These are phyloP conservation scores for Ceratina japonica DNA, from an alignment of 1,140 invertebrate genomes.

Conservation along the genomic window DNA sequence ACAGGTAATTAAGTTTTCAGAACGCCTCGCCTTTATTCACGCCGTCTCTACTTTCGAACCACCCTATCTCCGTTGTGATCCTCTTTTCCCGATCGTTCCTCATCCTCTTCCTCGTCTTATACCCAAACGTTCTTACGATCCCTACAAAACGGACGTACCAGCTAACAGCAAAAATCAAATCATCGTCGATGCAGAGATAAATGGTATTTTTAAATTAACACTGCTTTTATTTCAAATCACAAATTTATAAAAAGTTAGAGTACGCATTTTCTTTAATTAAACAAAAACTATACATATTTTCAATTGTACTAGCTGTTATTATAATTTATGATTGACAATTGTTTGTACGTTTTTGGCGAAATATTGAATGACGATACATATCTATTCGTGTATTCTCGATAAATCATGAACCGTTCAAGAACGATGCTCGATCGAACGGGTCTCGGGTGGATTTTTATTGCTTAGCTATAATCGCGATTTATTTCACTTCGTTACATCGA, in stretches of 20 bases:
- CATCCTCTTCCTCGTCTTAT: conserved; percentile 22
- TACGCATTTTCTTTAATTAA: no score
- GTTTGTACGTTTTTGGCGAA: conserved; percentile 7
- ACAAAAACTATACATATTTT: no score
- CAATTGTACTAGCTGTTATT: no score
- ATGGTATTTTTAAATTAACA: no score
- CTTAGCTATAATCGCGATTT: conserved; percentile 51
- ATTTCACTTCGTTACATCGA: conserved; percentile 62
- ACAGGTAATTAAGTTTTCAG: conserved; percentile 79
- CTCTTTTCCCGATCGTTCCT: conserved; percentile 56
- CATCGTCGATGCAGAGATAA: no score
- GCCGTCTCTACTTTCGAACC: conserved; percentile 28
- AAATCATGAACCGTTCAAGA: conserved; percentile 55
- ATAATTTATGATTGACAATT: no score
- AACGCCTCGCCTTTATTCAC: conserved; percentile 72
- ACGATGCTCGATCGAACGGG: conserved; percentile 53
- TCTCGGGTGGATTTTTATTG: conserved; percentile 64
- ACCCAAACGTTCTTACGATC: conserved; percentile 40
- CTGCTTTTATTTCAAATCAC: no score
- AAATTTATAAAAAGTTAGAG: no score
- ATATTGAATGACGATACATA: no score
- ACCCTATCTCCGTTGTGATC: background rate
- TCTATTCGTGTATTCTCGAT: conserved; percentile 30
- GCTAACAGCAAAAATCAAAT: no score
- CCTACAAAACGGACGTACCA: no score